phyloP scores from a whole-genome alignment of 2,797 vertebrate genomes.

The Microctenopoma steveboyesi region DNA sequence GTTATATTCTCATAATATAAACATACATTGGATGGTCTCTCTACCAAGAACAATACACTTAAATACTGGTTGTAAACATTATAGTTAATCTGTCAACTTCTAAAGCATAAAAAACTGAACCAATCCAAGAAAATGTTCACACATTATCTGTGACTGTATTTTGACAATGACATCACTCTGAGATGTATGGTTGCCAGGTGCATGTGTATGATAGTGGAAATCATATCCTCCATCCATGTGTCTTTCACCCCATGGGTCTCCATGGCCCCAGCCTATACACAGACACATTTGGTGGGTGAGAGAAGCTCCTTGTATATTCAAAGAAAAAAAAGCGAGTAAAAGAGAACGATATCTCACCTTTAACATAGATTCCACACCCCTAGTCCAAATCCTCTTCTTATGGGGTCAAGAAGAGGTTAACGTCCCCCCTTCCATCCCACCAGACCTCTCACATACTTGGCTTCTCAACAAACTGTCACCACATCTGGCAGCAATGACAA shows the following conservation, averaged over 20 bases:
- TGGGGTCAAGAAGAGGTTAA: constrained; percentile 82
- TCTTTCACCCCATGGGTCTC: constrained; percentile 43
- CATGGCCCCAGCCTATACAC: constrained; percentile 49
- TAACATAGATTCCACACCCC: constrained; percentile 84
- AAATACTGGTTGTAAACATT: too few species aligned
- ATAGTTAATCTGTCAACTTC: too few species aligned
- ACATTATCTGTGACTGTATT: constrained; percentile 19
- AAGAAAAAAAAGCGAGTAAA: constrained; percentile 50
- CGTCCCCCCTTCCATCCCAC: constrained; percentile 59
- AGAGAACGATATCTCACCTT: constrained; percentile 79
- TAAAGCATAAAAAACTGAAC: too few species aligned
- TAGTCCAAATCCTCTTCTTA: constrained; percentile 80
- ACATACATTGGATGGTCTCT: too few species aligned
- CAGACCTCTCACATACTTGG: constrained; percentile 81
- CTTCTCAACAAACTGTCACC: constrained; percentile 64
- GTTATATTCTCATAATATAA: too few species aligned
- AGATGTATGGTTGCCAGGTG: background rate
- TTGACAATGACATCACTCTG: too few species aligned
- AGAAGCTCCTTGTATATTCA: constrained; percentile 56
- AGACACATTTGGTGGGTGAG: constrained; percentile 24
- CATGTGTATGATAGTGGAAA: constrained; percentile 29
- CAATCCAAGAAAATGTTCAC: too few species aligned
- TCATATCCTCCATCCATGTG: background rate
- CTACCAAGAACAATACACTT: too few species aligned
- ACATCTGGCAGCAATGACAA: constrained; percentile 17